Percentiles rank a stretch among this genome's conserved stretches.
Conservation (phyloP, 2,888 invertebrate species). For the Hypomecis atomaria region DNA sequence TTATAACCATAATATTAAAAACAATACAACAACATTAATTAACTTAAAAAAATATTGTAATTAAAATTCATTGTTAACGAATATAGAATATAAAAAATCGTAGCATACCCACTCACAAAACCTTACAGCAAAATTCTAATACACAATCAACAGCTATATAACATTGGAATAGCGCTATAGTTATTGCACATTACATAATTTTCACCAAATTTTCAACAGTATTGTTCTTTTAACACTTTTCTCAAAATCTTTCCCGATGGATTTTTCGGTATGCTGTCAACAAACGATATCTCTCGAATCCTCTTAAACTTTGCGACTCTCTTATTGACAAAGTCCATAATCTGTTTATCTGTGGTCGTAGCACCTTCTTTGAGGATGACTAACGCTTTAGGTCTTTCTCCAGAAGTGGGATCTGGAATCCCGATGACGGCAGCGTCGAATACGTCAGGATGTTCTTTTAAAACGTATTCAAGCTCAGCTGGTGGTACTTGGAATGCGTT, state of each 20-base stretch:
- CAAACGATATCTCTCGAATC: conserved; percentile 87
- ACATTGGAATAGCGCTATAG: too few relatives aligned
- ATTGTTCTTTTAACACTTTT: conserved; percentile 77
- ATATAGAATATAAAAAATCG: too few relatives aligned
- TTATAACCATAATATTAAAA: too few relatives aligned
- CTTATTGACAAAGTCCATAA: conserved; percentile 86
- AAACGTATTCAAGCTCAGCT: conserved; percentile 92
- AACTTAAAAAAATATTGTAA: too few relatives aligned
- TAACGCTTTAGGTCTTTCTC: conserved; percentile 91
- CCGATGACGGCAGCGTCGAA: conserved; percentile 94
- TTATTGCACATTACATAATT: too few relatives aligned
- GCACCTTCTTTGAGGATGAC: conserved; percentile 83
- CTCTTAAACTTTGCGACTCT: conserved; percentile 91
- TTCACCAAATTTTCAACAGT: conserved; percentile 32
- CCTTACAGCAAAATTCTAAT: too few relatives aligned
- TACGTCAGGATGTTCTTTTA: conserved; percentile 89
- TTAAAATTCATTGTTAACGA: too few relatives aligned
- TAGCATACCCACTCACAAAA: too few relatives aligned
- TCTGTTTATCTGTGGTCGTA: conserved; percentile 78
- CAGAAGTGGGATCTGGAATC: conserved; percentile 86
- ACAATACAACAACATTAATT: too few relatives aligned
- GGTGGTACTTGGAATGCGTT: conserved; percentile 92
- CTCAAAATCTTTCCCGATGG: conserved; percentile 91
- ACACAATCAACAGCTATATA: too few relatives aligned
- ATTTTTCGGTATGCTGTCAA: conserved; percentile 90